A percentile compares a stretch with the other conserved stretches of the same genome.
These are phyloP conservation scores for Salmo trutta DNA, from an alignment of 2,797 vertebrate species.

Conservation along the genomic window DNA sequence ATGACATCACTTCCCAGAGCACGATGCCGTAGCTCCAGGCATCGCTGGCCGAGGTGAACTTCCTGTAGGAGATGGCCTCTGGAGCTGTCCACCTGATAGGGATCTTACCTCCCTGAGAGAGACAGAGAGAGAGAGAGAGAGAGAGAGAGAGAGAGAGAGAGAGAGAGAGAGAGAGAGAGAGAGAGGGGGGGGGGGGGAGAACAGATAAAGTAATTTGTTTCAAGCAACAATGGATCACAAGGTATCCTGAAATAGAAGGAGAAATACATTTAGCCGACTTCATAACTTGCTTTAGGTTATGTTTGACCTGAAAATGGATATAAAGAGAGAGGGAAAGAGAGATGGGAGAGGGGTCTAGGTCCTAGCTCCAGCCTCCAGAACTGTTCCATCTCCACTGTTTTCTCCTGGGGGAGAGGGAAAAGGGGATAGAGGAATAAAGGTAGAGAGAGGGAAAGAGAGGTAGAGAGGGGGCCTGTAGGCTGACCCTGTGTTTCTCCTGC, in stretches of 20 bases:
- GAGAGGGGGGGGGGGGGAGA: too few relatives aligned
- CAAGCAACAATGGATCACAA: too few relatives aligned
- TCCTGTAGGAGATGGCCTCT: constrained; percentile 96
- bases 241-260: too few relatives aligned
- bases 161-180: background rate
- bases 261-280: too few relatives aligned
- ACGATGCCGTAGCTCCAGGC: constrained; percentile 98
- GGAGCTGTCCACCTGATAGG: constrained; percentile 98
- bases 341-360: too few relatives aligned
- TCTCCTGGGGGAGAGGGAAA: too few relatives aligned
- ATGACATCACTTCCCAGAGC: constrained; percentile 98
- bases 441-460: too few relatives aligned
- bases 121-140: constrained; percentile 6
- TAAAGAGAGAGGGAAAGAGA: too few relatives aligned
- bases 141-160: constrained; percentile 1
- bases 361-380: background rate
- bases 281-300: too few relatives aligned
- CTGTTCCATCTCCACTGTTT: background rate
- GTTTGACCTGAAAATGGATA: too few relatives aligned
- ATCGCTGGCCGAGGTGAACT: constrained; percentile 96
- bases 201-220: too few relatives aligned
- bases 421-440: too few relatives aligned
- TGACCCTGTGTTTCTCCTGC: constrained; percentile 41
- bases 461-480: background rate
- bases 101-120: constrained; percentile 91